Percentiles rank a stretch among this genome's conserved stretches.
phyloP scores from a whole-genome alignment of 2,888 invertebrate genomes.

The Drosophila parthenogenetica region DNA sequence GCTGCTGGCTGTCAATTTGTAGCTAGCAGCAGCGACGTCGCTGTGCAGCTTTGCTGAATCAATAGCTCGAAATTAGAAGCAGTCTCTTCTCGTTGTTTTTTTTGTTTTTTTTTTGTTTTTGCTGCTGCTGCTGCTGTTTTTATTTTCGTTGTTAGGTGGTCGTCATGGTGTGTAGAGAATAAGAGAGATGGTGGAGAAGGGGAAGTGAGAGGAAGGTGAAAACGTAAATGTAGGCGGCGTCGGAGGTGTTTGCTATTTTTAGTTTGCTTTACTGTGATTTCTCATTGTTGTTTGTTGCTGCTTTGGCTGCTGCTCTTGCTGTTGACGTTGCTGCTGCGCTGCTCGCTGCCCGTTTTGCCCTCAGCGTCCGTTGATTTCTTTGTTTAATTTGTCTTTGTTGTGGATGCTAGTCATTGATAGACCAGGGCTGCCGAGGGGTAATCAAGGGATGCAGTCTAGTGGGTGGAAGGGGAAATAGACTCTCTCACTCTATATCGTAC shows the following conservation, averaged over 20 bases:
- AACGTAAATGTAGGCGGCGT: slow-evolving; percentile 26
- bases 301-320: slow-evolving; percentile 14
- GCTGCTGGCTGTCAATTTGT: slow-evolving; percentile 50
- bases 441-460: neutral
- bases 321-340: slow-evolving; percentile 11
- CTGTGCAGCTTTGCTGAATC: slow-evolving; percentile 55
- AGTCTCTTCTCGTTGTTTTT: slow-evolving; percentile 36
- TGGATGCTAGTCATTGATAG: slow-evolving; percentile 44
- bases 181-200: neutral
- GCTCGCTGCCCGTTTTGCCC: slow-evolving; percentile 14
- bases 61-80: slow-evolving; percentile 74
- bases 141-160: slow-evolving; percentile 41
- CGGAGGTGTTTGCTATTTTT: slow-evolving; percentile 53
- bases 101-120: slow-evolving; percentile 15
- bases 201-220: neutral
- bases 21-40: slow-evolving; percentile 39
- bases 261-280: slow-evolving; percentile 63
- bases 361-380: slow-evolving; percentile 59
- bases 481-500: neutral
- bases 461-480: neutral
- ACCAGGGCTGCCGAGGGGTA: too few species aligned
- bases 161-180: slow-evolving; percentile 17
- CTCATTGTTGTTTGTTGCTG: slow-evolving; percentile 72
- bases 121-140: slow-evolving; percentile 22
- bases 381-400: slow-evolving; percentile 77